Evolutionary conservation across 1,140 invertebrate genomes (phyloP).

Genomic region (Brachionus rotundiformis): DNA sequence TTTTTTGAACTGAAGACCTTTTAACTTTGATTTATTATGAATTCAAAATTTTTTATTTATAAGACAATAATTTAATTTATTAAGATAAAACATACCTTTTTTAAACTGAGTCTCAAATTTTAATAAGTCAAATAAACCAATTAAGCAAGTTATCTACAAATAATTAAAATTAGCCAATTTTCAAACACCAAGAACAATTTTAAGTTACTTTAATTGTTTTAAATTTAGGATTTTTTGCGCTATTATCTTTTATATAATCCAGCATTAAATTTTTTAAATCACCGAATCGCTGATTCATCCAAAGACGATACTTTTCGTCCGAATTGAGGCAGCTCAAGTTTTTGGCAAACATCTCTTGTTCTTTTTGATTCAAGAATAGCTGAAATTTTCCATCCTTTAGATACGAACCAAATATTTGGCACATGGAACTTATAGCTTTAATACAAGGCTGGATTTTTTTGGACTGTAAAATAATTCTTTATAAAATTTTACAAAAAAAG

Average conservation of each 20-base stretch:
- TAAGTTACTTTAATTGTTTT: neutral
- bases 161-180: neutral
- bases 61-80: neutral
- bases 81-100: neutral
- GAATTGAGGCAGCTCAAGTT: neutral
- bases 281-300: conserved; percentile 1
- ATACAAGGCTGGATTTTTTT: conserved; percentile 19
- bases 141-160: neutral
- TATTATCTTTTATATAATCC: neutral
- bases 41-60: neutral
- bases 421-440: neutral
- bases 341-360: conserved; percentile 7
- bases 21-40: neutral
- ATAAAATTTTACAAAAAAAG: neutral
- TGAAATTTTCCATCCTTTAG: conserved; percentile 13
- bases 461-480: neutral
- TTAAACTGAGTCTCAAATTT: neutral
- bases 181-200: neutral
- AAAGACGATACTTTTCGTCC: conserved; percentile 28
- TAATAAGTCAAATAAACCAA: conserved; percentile 9
- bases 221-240: neutral
- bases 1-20: too few relatives aligned
- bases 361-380: neutral
- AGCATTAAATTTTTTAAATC: conserved; percentile 6
- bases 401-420: neutral